Percentiles rank a stretch among this genome's conserved stretches.
These are phyloP conservation scores for Apocheima hispidaria DNA, from an alignment of 2,888 invertebrate genomes.

Conservation along the genomic window DNA sequence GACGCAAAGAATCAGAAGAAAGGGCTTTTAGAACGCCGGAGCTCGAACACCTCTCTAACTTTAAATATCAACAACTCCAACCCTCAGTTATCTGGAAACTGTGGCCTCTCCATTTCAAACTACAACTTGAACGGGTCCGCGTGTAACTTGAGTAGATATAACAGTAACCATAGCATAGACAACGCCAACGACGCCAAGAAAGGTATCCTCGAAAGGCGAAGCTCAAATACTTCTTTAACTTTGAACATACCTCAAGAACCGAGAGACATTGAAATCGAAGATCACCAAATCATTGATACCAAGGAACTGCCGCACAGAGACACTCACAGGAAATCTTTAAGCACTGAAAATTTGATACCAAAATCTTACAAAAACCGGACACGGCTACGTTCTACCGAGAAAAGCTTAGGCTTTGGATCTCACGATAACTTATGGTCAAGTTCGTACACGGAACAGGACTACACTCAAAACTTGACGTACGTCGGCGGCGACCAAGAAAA, in stretches of 20 bases:
- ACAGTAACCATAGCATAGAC: constrained; percentile 81
- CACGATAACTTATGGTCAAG: constrained; percentile 83
- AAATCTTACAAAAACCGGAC: constrained; percentile 79
- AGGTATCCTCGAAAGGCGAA: constrained; percentile 90
- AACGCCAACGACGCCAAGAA: constrained; percentile 78
- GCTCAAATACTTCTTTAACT: constrained; percentile 93
- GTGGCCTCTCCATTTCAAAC: constrained; percentile 81
- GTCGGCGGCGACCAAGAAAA: constrained; percentile 82
- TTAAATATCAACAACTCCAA: constrained; percentile 87
- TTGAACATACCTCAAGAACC: constrained; percentile 84
- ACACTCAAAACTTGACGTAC: constrained; percentile 74
- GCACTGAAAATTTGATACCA: constrained; percentile 87
- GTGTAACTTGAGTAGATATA: constrained; percentile 79
- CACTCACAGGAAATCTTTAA: constrained; percentile 85
- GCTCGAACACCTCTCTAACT: constrained; percentile 96
- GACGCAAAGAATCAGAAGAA: constrained; percentile 84
- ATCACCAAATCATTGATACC: constrained; percentile 63
- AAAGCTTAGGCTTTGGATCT: constrained; percentile 73
- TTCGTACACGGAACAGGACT: constrained; percentile 75
- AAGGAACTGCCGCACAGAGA: constrained; percentile 73
- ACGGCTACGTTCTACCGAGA: constrained; percentile 65
- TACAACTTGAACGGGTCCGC: constrained; percentile 83
- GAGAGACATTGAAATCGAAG: constrained; percentile 79
- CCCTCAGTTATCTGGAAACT: constrained; percentile 78
- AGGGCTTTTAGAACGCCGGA: constrained; percentile 93